Conservation (phyloP, 2,113 vertebrate species). For the Ovis canadensis region DNA sequence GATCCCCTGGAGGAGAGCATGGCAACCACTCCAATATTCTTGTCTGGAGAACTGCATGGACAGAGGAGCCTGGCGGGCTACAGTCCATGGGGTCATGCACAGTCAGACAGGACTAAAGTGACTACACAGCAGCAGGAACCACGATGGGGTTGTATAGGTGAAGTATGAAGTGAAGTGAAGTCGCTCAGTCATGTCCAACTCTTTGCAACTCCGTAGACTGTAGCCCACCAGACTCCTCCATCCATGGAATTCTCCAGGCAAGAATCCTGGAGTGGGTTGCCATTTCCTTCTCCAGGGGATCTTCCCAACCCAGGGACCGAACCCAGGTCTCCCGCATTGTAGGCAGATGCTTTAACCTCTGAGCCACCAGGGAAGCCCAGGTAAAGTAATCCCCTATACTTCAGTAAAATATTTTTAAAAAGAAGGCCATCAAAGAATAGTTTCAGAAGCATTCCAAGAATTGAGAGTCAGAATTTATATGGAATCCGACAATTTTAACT, state of each 20-base stretch:
- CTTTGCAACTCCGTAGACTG: too few relatives aligned
- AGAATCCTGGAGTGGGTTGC: too few relatives aligned
- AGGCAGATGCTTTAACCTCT: too few relatives aligned
- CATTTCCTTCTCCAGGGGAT: too few relatives aligned
- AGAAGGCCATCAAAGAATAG: background rate
- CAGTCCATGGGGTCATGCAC: background rate
- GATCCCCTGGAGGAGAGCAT: background rate
- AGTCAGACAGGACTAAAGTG: fast-evolving
- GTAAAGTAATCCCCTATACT: background rate
- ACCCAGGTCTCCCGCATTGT: too few relatives aligned
- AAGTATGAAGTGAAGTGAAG: background rate
- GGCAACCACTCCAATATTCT: background rate
- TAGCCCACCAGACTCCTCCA: too few relatives aligned
- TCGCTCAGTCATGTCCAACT: too few relatives aligned
- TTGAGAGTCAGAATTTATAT: background rate
- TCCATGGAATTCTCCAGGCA: too few relatives aligned
- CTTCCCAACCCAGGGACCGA: too few relatives aligned
- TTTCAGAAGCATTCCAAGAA: background rate
- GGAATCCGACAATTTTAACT: background rate
- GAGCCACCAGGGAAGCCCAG: background rate
- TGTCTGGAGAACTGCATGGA: background rate
- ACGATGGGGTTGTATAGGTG: background rate
- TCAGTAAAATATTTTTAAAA: background rate
- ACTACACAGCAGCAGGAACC: background rate
- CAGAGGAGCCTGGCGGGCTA: background rate